Percentiles rank a stretch among this genome's conserved stretches.
Conservation (phyloP, 2,888 invertebrate species). For the Leptinotarsa haldemani region DNA sequence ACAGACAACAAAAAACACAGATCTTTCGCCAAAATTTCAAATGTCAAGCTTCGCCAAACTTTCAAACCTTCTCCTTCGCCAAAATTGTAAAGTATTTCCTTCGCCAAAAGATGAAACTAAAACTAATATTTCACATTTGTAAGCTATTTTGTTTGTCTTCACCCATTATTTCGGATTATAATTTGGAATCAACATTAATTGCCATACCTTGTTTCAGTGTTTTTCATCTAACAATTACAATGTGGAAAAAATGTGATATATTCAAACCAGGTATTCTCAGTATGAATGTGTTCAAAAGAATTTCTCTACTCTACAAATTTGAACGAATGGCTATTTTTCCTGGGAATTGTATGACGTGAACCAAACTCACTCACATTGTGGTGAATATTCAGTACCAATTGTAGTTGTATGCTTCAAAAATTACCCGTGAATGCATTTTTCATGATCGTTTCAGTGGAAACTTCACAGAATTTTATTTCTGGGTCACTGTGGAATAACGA, state of each 20-base stretch:
- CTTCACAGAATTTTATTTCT: conserved; percentile 4
- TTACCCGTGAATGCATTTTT: conserved; percentile 10
- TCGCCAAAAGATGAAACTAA: background rate
- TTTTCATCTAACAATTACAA: no score
- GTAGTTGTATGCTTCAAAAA: conserved; percentile 1
- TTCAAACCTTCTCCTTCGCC: rapidly evolving
- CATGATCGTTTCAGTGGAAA: background rate
- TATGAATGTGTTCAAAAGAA: background rate
- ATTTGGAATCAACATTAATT: no score
- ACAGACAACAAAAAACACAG: rapidly evolving
- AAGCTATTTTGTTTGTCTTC: no score
- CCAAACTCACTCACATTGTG: background rate
- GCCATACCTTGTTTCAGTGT: no score
- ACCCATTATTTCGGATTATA: no score
- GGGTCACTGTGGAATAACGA: background rate
- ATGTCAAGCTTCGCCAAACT: rapidly evolving
- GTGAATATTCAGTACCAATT: conserved; percentile 8
- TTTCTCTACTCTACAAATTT: background rate
- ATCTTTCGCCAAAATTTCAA: background rate
- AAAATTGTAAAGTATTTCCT: background rate
- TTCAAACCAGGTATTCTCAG: no score
- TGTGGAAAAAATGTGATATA: no score
- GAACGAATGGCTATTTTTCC: background rate
- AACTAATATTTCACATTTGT: no score
- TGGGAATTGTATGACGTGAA: background rate